Percentiles rank a stretch among this genome's conserved stretches.
These are phyloP conservation scores for Okapia johnstoni DNA, from an alignment of 2,113 vertebrate species.

Conservation along the genomic window DNA sequence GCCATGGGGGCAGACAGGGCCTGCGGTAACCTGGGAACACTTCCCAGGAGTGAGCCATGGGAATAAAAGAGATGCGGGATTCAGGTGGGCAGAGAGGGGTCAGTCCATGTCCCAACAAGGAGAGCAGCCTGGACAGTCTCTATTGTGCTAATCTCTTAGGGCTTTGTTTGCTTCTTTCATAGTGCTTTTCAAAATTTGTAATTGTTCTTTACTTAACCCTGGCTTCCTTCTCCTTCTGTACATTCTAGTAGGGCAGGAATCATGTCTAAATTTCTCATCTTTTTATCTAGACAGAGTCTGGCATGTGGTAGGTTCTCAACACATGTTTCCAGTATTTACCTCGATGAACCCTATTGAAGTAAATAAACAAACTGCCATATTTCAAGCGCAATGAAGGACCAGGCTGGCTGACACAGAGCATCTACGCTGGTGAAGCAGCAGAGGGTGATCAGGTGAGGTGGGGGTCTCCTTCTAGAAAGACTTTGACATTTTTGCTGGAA, in stretches of 20 bases:
- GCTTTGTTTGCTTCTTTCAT: background rate
- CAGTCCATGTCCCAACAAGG: background rate
- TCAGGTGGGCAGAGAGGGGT: background rate
- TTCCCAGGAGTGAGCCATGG: background rate
- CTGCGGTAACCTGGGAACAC: background rate
- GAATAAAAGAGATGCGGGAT: background rate
- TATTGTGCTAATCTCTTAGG: fast-evolving
- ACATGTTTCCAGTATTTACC: background rate
- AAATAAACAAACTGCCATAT: background rate
- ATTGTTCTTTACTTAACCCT: background rate
- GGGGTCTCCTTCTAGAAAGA: background rate
- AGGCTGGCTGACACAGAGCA: background rate
- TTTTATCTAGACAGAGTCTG: background rate
- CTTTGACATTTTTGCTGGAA: background rate
- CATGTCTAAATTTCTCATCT: background rate
- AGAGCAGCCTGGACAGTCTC: fast-evolving
- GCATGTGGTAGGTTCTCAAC: background rate
- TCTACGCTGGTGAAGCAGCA: background rate
- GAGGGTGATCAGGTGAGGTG: background rate
- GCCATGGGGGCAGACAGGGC: background rate
- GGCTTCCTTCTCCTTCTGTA: background rate
- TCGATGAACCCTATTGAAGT: too few relatives aligned
- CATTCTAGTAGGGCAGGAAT: background rate
- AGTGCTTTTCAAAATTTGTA: background rate
- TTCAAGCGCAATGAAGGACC: fast-evolving